Evolutionary conservation across 2,797 vertebrate species (phyloP).

Genomic region (Jordanella pulchra): DNA sequence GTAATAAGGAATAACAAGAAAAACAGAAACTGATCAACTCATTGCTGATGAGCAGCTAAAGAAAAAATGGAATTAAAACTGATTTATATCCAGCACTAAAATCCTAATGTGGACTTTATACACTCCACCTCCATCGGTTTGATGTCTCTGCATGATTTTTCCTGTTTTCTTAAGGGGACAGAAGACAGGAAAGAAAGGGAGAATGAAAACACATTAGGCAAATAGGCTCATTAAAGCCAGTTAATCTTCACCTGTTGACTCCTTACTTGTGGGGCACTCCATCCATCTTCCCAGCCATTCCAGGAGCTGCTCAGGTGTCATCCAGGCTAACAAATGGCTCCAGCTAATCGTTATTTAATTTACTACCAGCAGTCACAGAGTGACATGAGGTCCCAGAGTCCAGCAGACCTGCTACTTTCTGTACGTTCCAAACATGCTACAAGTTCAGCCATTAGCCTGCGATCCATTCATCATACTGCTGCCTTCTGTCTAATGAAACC

Average conservation of each 20-base stretch:
- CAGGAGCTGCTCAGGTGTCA: constrained; percentile 76
- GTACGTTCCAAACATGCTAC: constrained; percentile 39
- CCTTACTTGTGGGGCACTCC: constrained; percentile 70
- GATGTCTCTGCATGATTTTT: constrained; percentile 29
- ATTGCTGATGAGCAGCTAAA: not conserved
- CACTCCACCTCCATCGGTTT: not conserved
- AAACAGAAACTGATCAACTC: not conserved
- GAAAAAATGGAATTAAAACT: not conserved
- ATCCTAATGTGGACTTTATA: not conserved
- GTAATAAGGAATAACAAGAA: not conserved
- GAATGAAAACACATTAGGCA: constrained; percentile 73
- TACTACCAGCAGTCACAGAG: constrained; percentile 69
- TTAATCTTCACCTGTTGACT: constrained; percentile 83
- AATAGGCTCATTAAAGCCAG: constrained; percentile 82
- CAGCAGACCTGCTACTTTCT: constrained; percentile 42
- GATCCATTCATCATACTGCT: constrained; percentile 70
- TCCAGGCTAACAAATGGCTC: constrained; percentile 79
- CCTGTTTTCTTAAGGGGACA: constrained; percentile 25
- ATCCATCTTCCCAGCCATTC: constrained; percentile 72
- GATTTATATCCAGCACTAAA: not conserved
- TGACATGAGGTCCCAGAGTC: constrained; percentile 67
- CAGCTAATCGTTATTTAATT: constrained; percentile 84
- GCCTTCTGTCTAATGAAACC: constrained; percentile 70
- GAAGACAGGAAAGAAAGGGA: constrained; percentile 17
- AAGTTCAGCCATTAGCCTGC: constrained; percentile 74